Evolutionary conservation across 2,113 vertebrate genomes (phyloP).

Genomic region (Phyllopteryx taeniolatus): DNA sequence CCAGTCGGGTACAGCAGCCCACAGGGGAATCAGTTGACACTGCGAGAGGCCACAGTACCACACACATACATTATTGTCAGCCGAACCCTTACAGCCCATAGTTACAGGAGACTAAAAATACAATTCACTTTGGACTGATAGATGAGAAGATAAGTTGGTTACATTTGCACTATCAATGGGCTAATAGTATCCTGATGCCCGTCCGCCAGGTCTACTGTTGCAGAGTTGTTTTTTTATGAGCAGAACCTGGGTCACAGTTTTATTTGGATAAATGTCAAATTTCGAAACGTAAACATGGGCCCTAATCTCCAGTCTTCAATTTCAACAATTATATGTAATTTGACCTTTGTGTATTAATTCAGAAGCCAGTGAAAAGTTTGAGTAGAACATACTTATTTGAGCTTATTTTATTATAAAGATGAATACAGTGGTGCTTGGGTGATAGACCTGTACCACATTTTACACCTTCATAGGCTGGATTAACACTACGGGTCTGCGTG

Average conservation of each 20-base stretch:
- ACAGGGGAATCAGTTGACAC: slow-evolving; percentile 65
- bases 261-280: background rate
- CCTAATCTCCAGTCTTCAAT: no score
- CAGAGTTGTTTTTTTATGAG: background rate
- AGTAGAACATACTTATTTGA: no score
- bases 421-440: no score
- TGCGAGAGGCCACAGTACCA: slow-evolving; percentile 48
- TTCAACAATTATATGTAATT: no score
- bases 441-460: no score
- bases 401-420: no score
- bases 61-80: slow-evolving; percentile 53
- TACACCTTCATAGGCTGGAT: no score
- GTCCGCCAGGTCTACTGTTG: background rate
- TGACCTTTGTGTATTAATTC: no score
- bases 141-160: background rate
- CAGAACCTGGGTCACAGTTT: background rate
- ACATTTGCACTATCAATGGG: background rate
- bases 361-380: no score
- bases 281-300: background rate
- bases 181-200: background rate
- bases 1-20: slow-evolving; percentile 45
- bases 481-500: no score
- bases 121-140: slow-evolving; percentile 10
- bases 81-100: slow-evolving; percentile 24
- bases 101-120: slow-evolving; percentile 29